phyloP scores from a whole-genome alignment of 2,113 vertebrate species.

The Sorex fumeus region DNA sequence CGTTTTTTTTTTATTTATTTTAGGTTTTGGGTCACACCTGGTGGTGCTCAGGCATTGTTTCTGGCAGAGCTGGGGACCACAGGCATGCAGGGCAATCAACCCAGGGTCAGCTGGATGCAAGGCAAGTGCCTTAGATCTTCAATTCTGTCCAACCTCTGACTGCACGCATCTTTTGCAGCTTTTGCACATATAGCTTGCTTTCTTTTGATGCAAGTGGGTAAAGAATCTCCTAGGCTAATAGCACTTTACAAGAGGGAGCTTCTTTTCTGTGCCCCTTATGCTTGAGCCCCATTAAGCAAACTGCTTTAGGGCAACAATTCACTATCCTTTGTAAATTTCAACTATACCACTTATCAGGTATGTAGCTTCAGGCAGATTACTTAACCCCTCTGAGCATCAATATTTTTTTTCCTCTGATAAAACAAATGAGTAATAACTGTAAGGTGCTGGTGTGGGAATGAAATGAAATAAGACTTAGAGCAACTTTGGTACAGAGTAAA shows the following conservation, averaged over 20 bases:
- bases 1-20: no score
- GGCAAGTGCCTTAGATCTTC: no score
- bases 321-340: slow-evolving; percentile 15
- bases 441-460: not conserved
- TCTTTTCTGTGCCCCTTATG: not conserved
- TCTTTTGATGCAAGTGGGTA: not conserved
- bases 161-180: not conserved
- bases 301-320: not conserved
- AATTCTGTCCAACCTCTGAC: not conserved
- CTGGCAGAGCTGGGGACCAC: no score
- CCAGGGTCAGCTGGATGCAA: not conserved
- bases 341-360: not conserved
- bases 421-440: not conserved
- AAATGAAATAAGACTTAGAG: not conserved
- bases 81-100: no score
- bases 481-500: not conserved
- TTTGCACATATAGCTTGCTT: not conserved
- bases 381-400: slow-evolving; percentile 4
- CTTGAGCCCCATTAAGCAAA: not conserved
- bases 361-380: not conserved
- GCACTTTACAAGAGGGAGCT: not conserved
- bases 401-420: not conserved
- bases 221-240: not conserved
- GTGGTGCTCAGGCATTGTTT: no score
- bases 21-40: no score